Percentiles rank a stretch among this genome's conserved stretches.
These are phyloP conservation scores for Hypocryptadius cinnamomeus DNA, from an alignment of 2,113 vertebrate species.

Conservation along the genomic window DNA sequence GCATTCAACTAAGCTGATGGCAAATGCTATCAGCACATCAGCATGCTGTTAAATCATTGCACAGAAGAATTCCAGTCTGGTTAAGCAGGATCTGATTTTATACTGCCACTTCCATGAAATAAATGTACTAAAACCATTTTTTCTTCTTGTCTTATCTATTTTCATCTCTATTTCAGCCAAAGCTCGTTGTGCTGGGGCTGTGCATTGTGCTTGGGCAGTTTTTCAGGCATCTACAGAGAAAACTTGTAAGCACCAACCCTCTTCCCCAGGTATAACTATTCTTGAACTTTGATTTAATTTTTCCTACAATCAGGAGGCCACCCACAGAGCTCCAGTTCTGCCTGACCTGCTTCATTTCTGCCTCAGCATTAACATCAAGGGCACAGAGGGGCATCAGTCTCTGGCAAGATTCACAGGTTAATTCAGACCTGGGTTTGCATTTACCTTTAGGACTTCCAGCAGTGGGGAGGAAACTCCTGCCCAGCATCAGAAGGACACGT, in stretches of 20 bases:
- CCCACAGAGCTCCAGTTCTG: conserved; percentile 7
- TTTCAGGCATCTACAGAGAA: not conserved
- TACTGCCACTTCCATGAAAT: not conserved
- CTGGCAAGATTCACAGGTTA: not conserved
- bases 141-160: not conserved
- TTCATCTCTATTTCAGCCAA: not conserved
- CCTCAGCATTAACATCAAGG: not conserved
- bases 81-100: conserved; percentile 5
- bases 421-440: not conserved
- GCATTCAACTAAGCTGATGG: not conserved
- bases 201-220: not conserved
- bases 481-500: not conserved
- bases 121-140: not conserved
- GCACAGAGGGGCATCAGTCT: not conserved
- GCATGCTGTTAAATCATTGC: conserved; percentile 11
- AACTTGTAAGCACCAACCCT: not conserved
- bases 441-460: not conserved
- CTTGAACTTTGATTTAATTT: conserved; percentile 39
- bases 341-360: not conserved
- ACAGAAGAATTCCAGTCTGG: conserved; percentile 22
- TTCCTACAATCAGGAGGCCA: conserved; percentile 2
- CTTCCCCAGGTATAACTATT: conserved; percentile 8
- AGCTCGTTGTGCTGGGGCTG: not conserved
- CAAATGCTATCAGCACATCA: conserved; percentile 21
- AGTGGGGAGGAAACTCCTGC: not conserved